These are phyloP conservation scores for Malurus cyaneus DNA, from an alignment of 2,113 vertebrate genomes.

Conservation along the genomic window DNA sequence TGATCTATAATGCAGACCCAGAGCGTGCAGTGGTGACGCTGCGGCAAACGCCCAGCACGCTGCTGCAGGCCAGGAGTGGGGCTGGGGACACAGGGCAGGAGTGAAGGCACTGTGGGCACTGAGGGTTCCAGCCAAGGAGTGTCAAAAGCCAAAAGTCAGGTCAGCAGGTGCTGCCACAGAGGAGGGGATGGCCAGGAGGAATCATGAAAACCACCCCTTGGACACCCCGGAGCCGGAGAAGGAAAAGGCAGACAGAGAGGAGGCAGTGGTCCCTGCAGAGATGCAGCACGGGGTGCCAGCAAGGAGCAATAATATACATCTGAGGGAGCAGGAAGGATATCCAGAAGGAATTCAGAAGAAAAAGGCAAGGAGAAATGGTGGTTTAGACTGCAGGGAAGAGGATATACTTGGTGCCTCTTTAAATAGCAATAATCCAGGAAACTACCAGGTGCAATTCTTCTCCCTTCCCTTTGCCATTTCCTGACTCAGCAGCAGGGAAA, in stretches of 20 bases:
- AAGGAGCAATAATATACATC: neutral
- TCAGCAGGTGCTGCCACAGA: neutral
- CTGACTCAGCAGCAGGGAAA: neutral
- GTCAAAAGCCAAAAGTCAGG: neutral
- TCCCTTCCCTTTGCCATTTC: neutral
- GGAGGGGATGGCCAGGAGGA: neutral
- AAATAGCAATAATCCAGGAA: slow-evolving; percentile 43
- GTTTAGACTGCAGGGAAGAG: slow-evolving; percentile 5
- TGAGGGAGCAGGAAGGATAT: neutral
- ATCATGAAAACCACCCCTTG: neutral
- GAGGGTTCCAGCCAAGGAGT: rapidly evolving
- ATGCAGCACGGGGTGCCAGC: neutral
- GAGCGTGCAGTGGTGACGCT: rapidly evolving
- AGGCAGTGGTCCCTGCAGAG: neutral
- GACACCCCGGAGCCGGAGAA: neutral
- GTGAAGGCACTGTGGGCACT: rapidly evolving
- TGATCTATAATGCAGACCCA: slow-evolving; percentile 44
- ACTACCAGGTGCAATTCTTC: neutral
- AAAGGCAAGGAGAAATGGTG: neutral
- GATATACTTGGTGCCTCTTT: slow-evolving; percentile 9
- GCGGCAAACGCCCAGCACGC: rapidly evolving
- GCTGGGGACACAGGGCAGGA: neutral
- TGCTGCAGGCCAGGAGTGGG: neutral
- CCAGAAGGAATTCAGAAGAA: neutral
- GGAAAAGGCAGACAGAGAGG: neutral